Conservation (phyloP, 2,888 invertebrate genomes). For the Cheilosia pagana region DNA sequence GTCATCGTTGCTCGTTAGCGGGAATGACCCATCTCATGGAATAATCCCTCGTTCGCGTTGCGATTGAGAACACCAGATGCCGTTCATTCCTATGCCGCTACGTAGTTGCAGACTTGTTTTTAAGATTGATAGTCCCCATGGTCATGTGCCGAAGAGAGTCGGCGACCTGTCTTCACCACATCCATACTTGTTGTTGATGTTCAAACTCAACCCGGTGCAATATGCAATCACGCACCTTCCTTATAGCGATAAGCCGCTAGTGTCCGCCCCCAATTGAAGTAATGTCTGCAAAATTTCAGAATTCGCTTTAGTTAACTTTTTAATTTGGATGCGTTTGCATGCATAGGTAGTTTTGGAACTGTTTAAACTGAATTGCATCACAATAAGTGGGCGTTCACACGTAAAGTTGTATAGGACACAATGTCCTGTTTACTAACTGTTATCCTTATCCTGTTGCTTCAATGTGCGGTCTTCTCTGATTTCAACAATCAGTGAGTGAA, state of each 20-base stretch:
- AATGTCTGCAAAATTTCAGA: conserved; percentile 14
- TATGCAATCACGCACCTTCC: background rate
- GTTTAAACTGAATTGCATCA: conserved; percentile 14
- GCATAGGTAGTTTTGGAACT: background rate
- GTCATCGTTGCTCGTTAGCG: too few relatives aligned
- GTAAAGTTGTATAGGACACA: conserved; percentile 20
- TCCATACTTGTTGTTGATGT: too few relatives aligned
- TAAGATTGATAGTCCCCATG: too few relatives aligned
- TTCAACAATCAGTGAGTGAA: conserved; percentile 49
- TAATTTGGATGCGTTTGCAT: conserved; percentile 8
- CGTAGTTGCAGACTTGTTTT: too few relatives aligned
- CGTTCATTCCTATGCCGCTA: too few relatives aligned
- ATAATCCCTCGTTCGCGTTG: too few relatives aligned
- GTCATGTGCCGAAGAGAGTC: too few relatives aligned
- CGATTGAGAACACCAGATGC: too few relatives aligned
- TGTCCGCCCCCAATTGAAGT: conserved; percentile 55
- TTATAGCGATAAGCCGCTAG: conserved; percentile 14
- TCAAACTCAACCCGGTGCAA: too few relatives aligned
- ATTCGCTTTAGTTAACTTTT: conserved; percentile 45
- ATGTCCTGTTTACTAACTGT: conserved; percentile 18
- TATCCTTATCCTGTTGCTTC: conserved; percentile 1
- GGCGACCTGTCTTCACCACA: too few relatives aligned
- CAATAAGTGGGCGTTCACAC: conserved; percentile 31
- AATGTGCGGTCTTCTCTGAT: conserved; percentile 17
- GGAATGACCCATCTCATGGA: too few relatives aligned